Base-by-base conservation (phyloP, 2,797 vertebrate species). In the Muscicapa comitata region DNA sequence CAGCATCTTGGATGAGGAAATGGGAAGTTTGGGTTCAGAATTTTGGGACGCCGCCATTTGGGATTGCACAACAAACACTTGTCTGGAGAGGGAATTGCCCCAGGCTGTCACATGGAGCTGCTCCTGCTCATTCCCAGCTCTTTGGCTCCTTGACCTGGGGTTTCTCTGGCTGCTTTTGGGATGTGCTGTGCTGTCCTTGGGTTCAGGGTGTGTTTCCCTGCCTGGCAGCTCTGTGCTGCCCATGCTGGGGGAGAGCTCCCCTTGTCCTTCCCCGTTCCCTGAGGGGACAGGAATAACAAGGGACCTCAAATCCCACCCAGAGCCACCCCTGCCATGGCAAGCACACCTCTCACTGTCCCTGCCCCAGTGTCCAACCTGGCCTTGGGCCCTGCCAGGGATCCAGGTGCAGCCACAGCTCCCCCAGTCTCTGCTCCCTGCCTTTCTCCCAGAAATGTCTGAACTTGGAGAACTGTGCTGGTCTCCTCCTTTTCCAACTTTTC, bases 41-140 rank as follows among this genome's bases (percentile, higher is more conserved):
- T 40, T 6, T 43, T 6, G 4, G 26, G 38, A 12, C 0, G 0
- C 4, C 6, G 0, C 28, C 11, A 1, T 2, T 10, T 3, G 14
- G 21, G 42, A 17, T 13, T 17, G 4, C 66, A 24, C 31, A 66
- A 3, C 28, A 15, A 35, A 8, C 10, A 9, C 21, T 17, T 25
- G 17, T 23, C 40, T 63, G 70, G 7, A 13, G 68, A 17, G 37
- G 57, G 48, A 5, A 26, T 18, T 13, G 19, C 15, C 75, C 70
- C 23, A 29, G 68, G 24, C 18, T 10, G 29, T 5, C 43, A 31
- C 17, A 7, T 20, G 4, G 6, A 62, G 51, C 14, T 45, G 38
- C 31, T 70, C 42, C 86, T 75, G 37, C 45, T 47, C 3, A 1
- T 59, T n/a, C 10, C 43, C 61, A 70, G 37, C 10, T 17, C 6